Base-by-base conservation (phyloP, 2,888 invertebrate species). In the Hartigia nigra region DNA sequence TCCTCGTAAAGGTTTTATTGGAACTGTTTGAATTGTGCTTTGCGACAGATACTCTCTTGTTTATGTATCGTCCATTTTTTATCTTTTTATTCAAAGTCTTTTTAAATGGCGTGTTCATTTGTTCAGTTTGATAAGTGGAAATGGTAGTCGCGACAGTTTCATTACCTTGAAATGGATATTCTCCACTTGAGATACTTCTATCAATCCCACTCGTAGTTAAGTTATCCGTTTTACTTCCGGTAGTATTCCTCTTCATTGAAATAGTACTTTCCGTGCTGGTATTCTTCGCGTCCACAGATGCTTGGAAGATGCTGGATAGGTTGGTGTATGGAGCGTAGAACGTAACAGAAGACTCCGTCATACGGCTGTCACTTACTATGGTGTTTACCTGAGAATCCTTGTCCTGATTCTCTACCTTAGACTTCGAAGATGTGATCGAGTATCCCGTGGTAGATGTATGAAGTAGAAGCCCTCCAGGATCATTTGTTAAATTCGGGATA, bases 271-370 rank as follows among this genome's bases (percentile, higher is more conserved):
- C 55, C 55, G 55, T 55, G 55, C 55, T 23, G 23, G 55, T 23
- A 23, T 55, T 55, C 55, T 55, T 55, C 23, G 70, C 76, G 79
- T 69, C n/a, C 76, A 78, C 36, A 34, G 72, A 72, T 72, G 75
- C 76, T 75, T 76, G 74, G 76, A 76, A 79, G 36, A 77, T 74
- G 75, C 75, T 79, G 76, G 77, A 77, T 76, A 75, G 74, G 77
- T 76, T 77, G 76, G 70, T 72, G 75, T 79, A 75, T 79, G 76
- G 74, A 79, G 76, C 69, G 14, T 55, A 23, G 23, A 55, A 23
- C 23, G 9, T 23, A 55, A 55, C 23, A 9, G 23, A 55, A 23
- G 55, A 55, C 9, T 23, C 2, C 2, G 55, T 55, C 9, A 9
- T 55, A 55, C 55, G 23, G 9, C 14, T 55, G 55, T 23, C 55